Evolutionary conservation across 2,888 invertebrate species (phyloP).

Genomic region (Noctua janthina): DNA sequence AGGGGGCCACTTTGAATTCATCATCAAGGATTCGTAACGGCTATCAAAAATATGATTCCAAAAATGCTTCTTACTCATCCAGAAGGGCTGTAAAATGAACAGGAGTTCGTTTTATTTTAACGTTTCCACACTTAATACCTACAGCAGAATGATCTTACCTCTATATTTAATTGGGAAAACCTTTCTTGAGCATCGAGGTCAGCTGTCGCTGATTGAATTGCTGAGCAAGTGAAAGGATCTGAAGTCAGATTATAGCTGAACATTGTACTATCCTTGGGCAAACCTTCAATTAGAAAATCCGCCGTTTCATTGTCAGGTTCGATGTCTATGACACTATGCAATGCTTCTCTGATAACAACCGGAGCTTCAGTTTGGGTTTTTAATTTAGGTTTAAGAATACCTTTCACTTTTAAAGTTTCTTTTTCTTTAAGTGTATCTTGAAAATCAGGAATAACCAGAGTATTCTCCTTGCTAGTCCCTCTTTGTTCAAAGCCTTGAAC

Average conservation of each 20-base stretch:
- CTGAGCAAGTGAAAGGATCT: constrained; percentile 70
- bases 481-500: constrained; percentile 70
- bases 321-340: constrained; percentile 52
- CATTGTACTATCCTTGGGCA: constrained; percentile 61
- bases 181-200: constrained; percentile 80
- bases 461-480: constrained; percentile 65
- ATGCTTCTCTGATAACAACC: constrained; percentile 32
- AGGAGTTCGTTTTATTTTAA: constrained; percentile 11
- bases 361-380: constrained; percentile 13
- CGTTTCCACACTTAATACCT: not conserved
- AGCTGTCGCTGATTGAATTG: constrained; percentile 69
- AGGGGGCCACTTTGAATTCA: constrained; percentile 83
- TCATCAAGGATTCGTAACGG: constrained; percentile 84
- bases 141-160: constrained; percentile 72
- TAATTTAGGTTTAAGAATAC: constrained; percentile 67
- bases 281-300: constrained; percentile 78
- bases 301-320: constrained; percentile 72
- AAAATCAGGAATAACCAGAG: constrained; percentile 70
- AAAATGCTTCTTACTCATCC: constrained; percentile 77
- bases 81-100: constrained; percentile 75
- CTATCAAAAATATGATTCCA: constrained; percentile 84
- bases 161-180: constrained; percentile 80
- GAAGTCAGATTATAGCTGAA: constrained; percentile 73
- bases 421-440: constrained; percentile 60
- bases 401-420: constrained; percentile 67